These are phyloP conservation scores for Drosophila arawakana DNA, from an alignment of 1,140 invertebrate genomes.

Conservation along the genomic window DNA sequence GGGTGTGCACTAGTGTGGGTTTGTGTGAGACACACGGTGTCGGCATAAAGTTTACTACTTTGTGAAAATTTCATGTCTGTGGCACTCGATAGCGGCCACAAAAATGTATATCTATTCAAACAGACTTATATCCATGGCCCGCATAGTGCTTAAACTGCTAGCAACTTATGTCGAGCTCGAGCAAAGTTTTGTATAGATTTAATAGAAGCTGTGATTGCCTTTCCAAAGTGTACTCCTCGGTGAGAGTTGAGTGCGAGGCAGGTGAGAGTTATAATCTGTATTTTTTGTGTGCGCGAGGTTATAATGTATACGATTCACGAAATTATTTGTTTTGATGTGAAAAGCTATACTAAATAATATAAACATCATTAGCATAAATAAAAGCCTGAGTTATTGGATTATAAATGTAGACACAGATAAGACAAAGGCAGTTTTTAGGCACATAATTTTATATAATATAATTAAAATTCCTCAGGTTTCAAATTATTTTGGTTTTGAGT, in stretches of 20 bases:
- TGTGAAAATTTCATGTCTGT: slow-evolving; percentile 78
- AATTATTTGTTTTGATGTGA: background rate
- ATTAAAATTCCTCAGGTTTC: no score
- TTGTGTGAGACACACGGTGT: slow-evolving; percentile 48
- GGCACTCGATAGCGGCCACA: slow-evolving; percentile 79
- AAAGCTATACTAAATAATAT: background rate
- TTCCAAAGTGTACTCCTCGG: slow-evolving; percentile 1
- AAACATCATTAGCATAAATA: background rate
- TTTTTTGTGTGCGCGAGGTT: background rate
- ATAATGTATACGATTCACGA: background rate
- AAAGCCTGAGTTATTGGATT: slow-evolving; percentile 6
- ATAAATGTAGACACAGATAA: no score
- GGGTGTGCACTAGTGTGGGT: slow-evolving; percentile 17
- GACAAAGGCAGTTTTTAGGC: no score
- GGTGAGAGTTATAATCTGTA: background rate
- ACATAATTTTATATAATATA: no score
- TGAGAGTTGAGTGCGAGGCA: background rate
- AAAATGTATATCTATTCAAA: slow-evolving; percentile 57
- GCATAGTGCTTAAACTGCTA: slow-evolving; percentile 67
- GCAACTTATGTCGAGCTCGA: slow-evolving; percentile 61
- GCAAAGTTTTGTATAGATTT: slow-evolving; percentile 50
- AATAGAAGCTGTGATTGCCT: slow-evolving; percentile 54
- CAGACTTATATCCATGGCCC: slow-evolving; percentile 13
- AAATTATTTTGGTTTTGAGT: no score
- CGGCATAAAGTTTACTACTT: slow-evolving; percentile 79